Evolutionary conservation across 2,797 vertebrate genomes (phyloP).

Genomic region (Anabas testudineus): DNA sequence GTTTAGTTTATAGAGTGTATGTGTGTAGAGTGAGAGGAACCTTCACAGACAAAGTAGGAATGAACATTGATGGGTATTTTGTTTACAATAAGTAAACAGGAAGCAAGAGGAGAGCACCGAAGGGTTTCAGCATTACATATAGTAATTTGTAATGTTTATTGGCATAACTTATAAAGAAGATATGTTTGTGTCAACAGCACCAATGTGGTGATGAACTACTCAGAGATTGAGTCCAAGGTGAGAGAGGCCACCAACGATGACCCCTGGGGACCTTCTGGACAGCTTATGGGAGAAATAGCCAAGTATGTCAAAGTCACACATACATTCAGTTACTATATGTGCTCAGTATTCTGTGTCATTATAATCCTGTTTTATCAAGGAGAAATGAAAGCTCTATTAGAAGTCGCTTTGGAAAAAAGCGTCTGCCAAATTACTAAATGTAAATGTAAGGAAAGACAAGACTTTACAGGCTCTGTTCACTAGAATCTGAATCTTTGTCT

Average conservation of each 20-base stretch:
- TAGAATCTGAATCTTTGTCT: neutral
- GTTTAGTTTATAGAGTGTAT: neutral
- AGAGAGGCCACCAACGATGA: conserved; percentile 99
- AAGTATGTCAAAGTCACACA: conserved; percentile 64
- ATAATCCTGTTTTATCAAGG: neutral
- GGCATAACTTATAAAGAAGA: neutral
- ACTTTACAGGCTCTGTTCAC: neutral
- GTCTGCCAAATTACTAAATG: too few relatives aligned
- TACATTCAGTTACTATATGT: neutral
- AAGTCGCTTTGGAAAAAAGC: too few relatives aligned
- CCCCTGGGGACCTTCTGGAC: conserved; percentile 99
- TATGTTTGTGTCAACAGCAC: conserved; percentile 80
- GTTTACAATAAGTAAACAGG: neutral
- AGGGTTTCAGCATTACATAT: neutral
- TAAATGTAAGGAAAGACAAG: neutral
- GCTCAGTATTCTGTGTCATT: neutral
- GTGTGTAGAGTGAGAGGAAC: neutral
- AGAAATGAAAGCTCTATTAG: neutral
- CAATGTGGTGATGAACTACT: conserved; percentile 99
- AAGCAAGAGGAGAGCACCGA: neutral
- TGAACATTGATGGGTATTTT: neutral
- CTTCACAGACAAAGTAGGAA: neutral
- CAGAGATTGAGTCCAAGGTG: conserved; percentile 98
- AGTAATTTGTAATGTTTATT: neutral
- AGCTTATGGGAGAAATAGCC: conserved; percentile 97